Conservation (phyloP, 1,140 invertebrate species). For the Trichonephila clavipes region DNA sequence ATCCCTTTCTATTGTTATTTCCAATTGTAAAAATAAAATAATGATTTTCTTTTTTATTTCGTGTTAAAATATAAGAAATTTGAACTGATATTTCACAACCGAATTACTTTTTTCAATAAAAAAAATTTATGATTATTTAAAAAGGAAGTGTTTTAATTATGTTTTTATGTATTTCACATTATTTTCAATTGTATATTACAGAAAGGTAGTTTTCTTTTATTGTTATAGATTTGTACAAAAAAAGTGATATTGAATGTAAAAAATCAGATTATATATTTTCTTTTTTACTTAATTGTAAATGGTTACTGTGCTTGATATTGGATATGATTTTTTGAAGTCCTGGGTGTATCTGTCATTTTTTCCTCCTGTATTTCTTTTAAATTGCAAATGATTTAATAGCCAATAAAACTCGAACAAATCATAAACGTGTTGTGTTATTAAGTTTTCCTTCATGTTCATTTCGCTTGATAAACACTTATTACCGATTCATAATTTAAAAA, state of each 20-base stretch:
- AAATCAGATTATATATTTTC: not conserved
- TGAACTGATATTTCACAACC: not conserved
- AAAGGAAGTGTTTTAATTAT: not conserved
- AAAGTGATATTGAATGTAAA: not conserved
- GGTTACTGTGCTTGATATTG: not conserved
- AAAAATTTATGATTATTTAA: not conserved
- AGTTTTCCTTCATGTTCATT: not conserved
- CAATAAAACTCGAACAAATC: slow-evolving; percentile 72
- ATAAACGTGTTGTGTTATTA: not conserved
- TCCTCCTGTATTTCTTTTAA: slow-evolving; percentile 9
- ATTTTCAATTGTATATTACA: not conserved
- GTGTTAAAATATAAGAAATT: not conserved
- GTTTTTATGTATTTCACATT: not conserved
- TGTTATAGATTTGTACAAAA: not conserved
- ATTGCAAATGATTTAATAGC: slow-evolving; percentile 42
- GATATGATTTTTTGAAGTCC: slow-evolving; percentile 24
- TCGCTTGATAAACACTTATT: not conserved
- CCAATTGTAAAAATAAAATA: too few relatives aligned
- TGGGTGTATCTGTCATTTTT: slow-evolving; percentile 34
- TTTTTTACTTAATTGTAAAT: not conserved
- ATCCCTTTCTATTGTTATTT: too few relatives aligned
- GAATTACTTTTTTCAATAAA: not conserved
- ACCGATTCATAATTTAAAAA: too few relatives aligned
- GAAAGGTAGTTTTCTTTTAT: not conserved
- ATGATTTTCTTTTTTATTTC: not conserved